Evolutionary conservation across 2,797 vertebrate genomes (phyloP), one percentile per base, ranked within the genome.

Genomic region (Lutjanus campechanus): DNA sequence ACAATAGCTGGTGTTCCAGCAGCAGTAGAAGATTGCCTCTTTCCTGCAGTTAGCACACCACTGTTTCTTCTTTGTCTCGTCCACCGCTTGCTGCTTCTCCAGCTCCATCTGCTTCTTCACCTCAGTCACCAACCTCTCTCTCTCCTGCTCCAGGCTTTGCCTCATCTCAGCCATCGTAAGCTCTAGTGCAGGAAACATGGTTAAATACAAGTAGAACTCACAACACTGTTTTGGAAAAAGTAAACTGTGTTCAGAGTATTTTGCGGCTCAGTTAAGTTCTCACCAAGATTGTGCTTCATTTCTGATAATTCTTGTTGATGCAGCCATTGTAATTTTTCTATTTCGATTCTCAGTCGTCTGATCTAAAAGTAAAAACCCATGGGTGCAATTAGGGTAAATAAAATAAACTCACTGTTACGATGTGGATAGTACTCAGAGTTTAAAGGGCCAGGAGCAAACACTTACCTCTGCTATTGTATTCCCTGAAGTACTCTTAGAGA

Each of bases 261-360:
- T 65, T 70, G 11, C 11, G 53, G 19, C 77, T 53, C n/a, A 0
- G 19, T 40, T 0, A 43, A 56, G 53, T 65, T 69, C 88, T 92
- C 92, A 99, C 98, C 98, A 77, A 99, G 90, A 87, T 99, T 99
- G 94, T 99, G 98, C 86, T 99, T 99, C 98, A 99, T 99, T 93
- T 99, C 98, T 0, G 98, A 97, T 73, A 99, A 94, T 75, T 99
- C 98, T 83, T 99, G 98, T 69, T 99, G 98, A 94, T 99, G 98
- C 51, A 99, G 89, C 98, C 98, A 99, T 68, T 99, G 98, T 49
- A 99, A 94, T 73, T 99, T 99, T 93, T 99, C 98, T 62, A 99
- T 99, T 95, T 99, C 98, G 20, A 99, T 99, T 91, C 97, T 96
- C 91, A 99, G 95, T 79, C 97, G 95, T 65, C 97, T 97, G 78